Percentiles rank a stretch among this genome's conserved stretches.
Evolutionary conservation across 2,113 vertebrate genomes (phyloP).

Genomic region (Coptodon bakossiorum): DNA sequence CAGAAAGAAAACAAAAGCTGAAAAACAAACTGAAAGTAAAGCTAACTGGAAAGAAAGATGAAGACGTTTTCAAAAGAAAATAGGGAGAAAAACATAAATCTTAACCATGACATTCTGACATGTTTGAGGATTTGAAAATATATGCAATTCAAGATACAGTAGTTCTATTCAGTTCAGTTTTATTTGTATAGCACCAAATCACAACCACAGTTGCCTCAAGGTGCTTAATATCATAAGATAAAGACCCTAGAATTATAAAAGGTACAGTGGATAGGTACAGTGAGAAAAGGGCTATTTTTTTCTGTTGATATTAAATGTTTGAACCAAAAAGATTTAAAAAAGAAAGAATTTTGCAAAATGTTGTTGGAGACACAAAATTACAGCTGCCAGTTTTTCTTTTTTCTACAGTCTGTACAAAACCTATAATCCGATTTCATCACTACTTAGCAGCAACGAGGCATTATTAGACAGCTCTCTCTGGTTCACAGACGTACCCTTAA

Average conservation of each 20-base stretch:
- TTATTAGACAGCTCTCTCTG: neutral
- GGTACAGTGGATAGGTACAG: neutral
- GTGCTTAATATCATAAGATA: neutral
- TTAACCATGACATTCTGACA: neutral
- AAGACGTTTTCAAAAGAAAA: neutral
- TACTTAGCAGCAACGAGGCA: neutral
- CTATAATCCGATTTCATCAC: neutral
- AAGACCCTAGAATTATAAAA: neutral
- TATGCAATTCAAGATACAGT: neutral
- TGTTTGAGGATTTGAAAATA: neutral
- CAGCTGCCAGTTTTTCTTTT: neutral
- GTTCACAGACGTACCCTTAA: neutral
- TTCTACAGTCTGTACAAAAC: neutral
- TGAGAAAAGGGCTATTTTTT: neutral
- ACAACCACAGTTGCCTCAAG: neutral
- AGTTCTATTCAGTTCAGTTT: neutral
- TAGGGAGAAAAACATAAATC: neutral
- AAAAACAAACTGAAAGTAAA: neutral
- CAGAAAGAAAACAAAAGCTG: neutral
- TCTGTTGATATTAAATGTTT: neutral
- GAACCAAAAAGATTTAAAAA: neutral
- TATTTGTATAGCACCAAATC: neutral
- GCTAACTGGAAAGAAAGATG: neutral
- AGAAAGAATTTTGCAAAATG: neutral
- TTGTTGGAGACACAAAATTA: neutral